Conservation (phyloP, 2,113 vertebrate species). For the Paraplagusia blochii region DNA sequence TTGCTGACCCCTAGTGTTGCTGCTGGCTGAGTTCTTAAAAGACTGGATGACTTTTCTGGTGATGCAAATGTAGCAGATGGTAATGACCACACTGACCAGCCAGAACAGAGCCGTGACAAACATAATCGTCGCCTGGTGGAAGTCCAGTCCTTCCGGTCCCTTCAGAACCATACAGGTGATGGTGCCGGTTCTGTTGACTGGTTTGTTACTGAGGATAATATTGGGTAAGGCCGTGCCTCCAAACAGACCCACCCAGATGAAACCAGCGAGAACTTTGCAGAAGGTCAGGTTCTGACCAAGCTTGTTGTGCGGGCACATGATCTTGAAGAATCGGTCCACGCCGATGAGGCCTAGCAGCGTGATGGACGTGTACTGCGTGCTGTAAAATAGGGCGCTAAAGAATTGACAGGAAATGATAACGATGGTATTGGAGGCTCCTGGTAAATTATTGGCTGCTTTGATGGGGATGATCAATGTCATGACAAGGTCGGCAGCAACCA, state of each 20-base stretch:
- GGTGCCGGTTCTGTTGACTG: neutral
- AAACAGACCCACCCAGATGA: conserved; percentile 75
- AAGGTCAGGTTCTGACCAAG: conserved; percentile 71
- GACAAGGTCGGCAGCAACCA: conserved; percentile 76
- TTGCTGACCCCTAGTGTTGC: conserved; percentile 57
- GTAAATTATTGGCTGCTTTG: conserved; percentile 67
- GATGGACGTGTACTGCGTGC: conserved; percentile 80
- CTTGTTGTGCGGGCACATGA: conserved; percentile 75
- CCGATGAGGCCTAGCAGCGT: conserved; percentile 80
- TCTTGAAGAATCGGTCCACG: conserved; percentile 86
- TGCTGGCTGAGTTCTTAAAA: conserved; percentile 74
- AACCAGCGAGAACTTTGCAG: conserved; percentile 59
- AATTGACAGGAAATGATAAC: conserved; percentile 70
- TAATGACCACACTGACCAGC: conserved; percentile 75
- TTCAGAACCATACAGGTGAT: conserved; percentile 78
- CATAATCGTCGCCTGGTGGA: conserved; percentile 70
- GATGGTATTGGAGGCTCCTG: conserved; percentile 50
- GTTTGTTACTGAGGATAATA: conserved; percentile 70
- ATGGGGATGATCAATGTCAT: conserved; percentile 79
- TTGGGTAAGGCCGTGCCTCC: conserved; percentile 76
- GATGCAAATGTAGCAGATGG: conserved; percentile 82
- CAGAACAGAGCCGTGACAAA: conserved; percentile 78
- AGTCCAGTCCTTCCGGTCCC: conserved; percentile 58
- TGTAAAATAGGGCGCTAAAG: conserved; percentile 76
- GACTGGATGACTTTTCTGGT: conserved; percentile 80